A percentile compares a stretch with the other conserved stretches of the same genome.
Conservation (phyloP, 92 coral and sea anemone genomes). For the Micromussa lordhowensis region DNA sequence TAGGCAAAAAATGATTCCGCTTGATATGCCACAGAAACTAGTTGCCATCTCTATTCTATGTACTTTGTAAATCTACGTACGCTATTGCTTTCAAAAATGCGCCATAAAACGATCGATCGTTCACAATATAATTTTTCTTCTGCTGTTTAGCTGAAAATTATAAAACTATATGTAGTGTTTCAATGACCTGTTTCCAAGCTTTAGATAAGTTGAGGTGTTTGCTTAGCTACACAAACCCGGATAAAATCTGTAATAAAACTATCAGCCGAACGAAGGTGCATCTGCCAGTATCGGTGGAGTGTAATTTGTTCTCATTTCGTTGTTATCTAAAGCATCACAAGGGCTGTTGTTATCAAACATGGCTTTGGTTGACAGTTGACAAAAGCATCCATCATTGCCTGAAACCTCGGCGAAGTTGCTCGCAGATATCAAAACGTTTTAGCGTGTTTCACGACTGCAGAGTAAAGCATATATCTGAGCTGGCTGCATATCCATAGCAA, state of each 20-base stretch:
- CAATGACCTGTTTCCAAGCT: not conserved
- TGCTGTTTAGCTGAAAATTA: not conserved
- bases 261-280: not conserved
- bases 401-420: not conserved
- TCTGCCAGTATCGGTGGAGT: not conserved
- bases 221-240: not conserved
- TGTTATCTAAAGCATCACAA: not conserved
- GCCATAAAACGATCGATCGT: conserved; percentile 7
- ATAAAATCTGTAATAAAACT: not conserved
- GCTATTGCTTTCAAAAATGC: not conserved
- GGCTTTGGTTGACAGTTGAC: not conserved
- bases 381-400: not conserved
- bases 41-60: not conserved
- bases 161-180: not conserved
- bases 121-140: not conserved
- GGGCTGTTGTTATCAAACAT: conserved; percentile 6
- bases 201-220: not conserved
- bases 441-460: conserved; percentile 3
- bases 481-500: conserved; percentile 65
- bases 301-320: not conserved
- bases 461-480: conserved; percentile 10
- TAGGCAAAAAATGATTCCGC: not conserved
- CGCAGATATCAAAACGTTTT: not conserved
- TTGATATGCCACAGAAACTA: not conserved
- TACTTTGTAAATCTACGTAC: not conserved